Conservation (phyloP, 2,797 vertebrate species). For the Paratrypauchen microcephalus region DNA sequence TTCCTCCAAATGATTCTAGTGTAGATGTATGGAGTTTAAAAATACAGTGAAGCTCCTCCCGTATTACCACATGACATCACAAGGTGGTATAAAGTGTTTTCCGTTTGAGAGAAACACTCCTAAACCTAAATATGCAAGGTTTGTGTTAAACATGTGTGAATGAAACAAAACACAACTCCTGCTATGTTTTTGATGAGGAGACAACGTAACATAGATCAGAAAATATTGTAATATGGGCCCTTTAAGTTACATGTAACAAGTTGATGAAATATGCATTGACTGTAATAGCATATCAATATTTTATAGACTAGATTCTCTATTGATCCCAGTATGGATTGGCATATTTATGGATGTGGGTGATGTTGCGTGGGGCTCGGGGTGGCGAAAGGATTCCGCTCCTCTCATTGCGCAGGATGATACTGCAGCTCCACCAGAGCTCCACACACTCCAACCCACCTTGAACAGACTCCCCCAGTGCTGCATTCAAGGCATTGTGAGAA, state of each 20-base stretch:
- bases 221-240: too few relatives aligned
- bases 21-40: too few relatives aligned
- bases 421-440: conserved; percentile 85
- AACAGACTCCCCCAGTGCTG: conserved; percentile 71
- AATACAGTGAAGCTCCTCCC: too few relatives aligned
- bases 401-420: conserved; percentile 94
- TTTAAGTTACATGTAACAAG: neutral
- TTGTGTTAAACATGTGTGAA: too few relatives aligned
- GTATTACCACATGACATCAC: too few relatives aligned
- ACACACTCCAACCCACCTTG: conserved; percentile 94
- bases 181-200: too few relatives aligned
- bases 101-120: too few relatives aligned
- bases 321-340: neutral
- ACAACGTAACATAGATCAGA: too few relatives aligned
- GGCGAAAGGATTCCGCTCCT: conserved; percentile 58
- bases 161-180: too few relatives aligned
- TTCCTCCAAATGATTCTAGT: too few relatives aligned
- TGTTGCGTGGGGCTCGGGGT: conserved; percentile 20
- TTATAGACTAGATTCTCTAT: neutral
- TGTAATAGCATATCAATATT: neutral
- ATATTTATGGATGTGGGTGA: conserved; percentile 8
- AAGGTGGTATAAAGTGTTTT: too few relatives aligned
- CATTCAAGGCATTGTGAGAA: conserved; percentile 31
- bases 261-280: neutral
- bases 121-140: too few relatives aligned